Base-by-base conservation (phyloP, 2,797 vertebrate species). In the Falco cherrug region DNA sequence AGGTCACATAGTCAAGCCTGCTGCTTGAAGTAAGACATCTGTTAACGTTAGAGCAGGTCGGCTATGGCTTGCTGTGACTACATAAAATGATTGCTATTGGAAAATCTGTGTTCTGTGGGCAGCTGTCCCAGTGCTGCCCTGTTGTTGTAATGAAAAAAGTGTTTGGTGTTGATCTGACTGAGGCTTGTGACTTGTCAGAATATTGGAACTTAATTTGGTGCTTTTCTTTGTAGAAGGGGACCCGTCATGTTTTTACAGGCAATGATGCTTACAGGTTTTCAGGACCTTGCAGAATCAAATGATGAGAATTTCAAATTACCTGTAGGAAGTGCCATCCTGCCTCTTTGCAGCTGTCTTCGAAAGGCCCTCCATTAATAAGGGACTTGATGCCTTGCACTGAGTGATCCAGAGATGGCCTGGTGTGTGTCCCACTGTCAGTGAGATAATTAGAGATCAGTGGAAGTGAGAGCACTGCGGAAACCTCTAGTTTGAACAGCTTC, bases 31-130 rank as follows among this genome's bases (percentile, higher is more conserved):
- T 3, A 6, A 13, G 28, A 29, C 3, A 5, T n/a, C 77, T 80
- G 10, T 53, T 95, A 56, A 7, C 5, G 0, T 33, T 29, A 21
- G 15, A 47, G 28, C 19, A 39, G 43, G 13, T 74, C 43, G 59
- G 11, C 43, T 5, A 4, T 51, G 76, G 60, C 51, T 90, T 61
- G 11, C 11, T 10, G 65, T 45, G 48, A 35, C 19, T 91, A 26
- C 8, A 9, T 31, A 57, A 81, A 53, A 50, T 15, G 10, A 69
- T 63, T 37, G 15, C 16, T 73, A 5, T 51, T 82, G 16, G n/a
- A 48, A 76, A 41, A 3, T 35, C 11, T 47, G 0, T 1, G 1
- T 89, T 85, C 33, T 76, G 0, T 77, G 48, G n/a, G 9, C 14
- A 13, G 18, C 16, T 82, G 12, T 87, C 41, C 20, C 37, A 33